Conservation (phyloP, 1,140 invertebrate species). For the Pseudomyrmex sp. region DNA sequence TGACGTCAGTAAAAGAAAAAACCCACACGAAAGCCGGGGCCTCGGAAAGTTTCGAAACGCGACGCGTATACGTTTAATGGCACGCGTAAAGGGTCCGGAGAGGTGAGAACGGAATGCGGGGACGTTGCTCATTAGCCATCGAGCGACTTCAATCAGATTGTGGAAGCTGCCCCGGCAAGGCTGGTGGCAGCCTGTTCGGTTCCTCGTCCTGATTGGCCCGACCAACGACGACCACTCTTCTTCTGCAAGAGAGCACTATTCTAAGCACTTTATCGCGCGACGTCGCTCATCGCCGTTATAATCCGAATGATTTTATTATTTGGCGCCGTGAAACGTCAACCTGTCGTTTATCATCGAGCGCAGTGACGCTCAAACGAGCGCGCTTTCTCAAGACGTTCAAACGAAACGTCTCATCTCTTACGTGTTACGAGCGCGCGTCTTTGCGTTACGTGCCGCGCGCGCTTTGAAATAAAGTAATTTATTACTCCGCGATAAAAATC, state of each 20-base stretch:
- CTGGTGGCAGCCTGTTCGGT: constrained; percentile 62
- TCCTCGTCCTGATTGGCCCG: constrained; percentile 56
- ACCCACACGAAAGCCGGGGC: constrained; percentile 1
- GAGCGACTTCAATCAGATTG: constrained; percentile 78
- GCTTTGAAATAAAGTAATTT: no score
- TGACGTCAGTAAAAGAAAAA: constrained; percentile 45
- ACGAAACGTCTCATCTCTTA: neutral
- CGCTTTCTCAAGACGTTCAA: neutral
- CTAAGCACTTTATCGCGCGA: constrained; percentile 63
- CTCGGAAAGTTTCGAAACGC: constrained; percentile 63
- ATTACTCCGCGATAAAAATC: neutral
- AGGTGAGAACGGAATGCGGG: constrained; percentile 76
- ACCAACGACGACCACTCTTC: constrained; percentile 59
- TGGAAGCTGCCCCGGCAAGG: constrained; percentile 55
- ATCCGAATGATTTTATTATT: constrained; percentile 71
- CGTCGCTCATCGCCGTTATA: constrained; percentile 10
- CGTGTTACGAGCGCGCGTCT: neutral
- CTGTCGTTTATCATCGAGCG: neutral
- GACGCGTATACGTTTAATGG: constrained; percentile 60
- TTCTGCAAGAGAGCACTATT: constrained; percentile 28
- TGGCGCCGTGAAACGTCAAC: constrained; percentile 47
- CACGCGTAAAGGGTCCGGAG: constrained; percentile 63
- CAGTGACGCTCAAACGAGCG: constrained; percentile 7
- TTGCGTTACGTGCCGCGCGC: no score
- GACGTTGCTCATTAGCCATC: constrained; percentile 78